Base-by-base conservation (phyloP, 2,888 invertebrate species). In the Diadegma fenestrale region DNA sequence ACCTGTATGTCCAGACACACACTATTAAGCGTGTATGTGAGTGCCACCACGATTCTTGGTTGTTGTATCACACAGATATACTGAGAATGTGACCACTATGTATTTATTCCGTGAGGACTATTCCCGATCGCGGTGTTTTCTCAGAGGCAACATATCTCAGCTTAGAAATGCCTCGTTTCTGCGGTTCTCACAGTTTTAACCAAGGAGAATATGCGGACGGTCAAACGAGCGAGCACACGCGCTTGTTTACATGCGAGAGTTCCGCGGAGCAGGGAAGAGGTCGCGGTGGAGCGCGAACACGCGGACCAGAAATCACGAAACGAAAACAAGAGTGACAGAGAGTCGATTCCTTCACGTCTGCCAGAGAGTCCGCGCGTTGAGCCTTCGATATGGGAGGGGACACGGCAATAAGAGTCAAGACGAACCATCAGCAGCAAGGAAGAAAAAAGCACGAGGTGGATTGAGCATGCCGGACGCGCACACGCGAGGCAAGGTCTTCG, bases 321-420 rank as follows among this genome's bases (percentile, higher is more conserved):
- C 85, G 91, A 91, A 91, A 91, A 89, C 86, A 89, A 91, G 91
- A 91, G 91, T 91, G 88, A 83, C 80, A 33, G 76, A 72, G 37
- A 37, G 69, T 64, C 19, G 77, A 26, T 43, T 58, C 58, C 58
- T 10, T 58, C 58, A 1, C 58, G 58, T 26, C 58, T 26, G 10
- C 58, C 26, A 5, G 58, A n/a, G n/a, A n/a, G n/a, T n/a, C n/a
- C n/a, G n/a, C n/a, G 14, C 26, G 26, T 26, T 26, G 26, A 14
- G 26, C 4, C 61, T 19, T n/a, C 41, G 54, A 37, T 41, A 63
- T 17, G 51, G 51, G 48, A 26, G 69, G 51, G 17, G n/a, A 22
- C 19, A 17, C 22, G 8, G 54, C 33, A 19, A 64, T 45, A 64
- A 80, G 84, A 84, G 76, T 71, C 51, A 68, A 45, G 63, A 69